Percentiles rank a stretch among this genome's conserved stretches.
Evolutionary conservation across 2,797 vertebrate genomes (phyloP).

Genomic region (Ataeniobius toweri): DNA sequence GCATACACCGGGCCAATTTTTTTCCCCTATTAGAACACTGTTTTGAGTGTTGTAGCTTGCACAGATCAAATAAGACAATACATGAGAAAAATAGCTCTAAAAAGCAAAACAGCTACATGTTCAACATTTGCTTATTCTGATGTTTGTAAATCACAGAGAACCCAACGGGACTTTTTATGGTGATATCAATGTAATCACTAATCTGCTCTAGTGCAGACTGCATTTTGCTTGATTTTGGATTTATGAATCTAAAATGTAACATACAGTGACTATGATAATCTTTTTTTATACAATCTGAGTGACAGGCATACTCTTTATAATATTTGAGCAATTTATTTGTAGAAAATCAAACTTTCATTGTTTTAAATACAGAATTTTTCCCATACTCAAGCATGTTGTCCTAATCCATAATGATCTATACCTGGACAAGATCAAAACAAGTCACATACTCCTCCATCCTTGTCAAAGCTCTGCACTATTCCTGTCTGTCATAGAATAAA

Average conservation of each 20-base stretch:
- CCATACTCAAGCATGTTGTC: not conserved
- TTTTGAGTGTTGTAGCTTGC: not conserved
- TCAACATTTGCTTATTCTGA: not conserved
- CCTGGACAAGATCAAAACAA: not conserved
- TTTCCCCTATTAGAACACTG: not conserved
- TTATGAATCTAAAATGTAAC: not conserved
- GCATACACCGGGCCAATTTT: not conserved
- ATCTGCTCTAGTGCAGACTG: not conserved
- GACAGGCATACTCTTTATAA: not conserved
- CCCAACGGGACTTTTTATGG: not conserved
- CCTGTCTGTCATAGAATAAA: not conserved
- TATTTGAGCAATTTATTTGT: not conserved
- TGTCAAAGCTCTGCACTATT: not conserved
- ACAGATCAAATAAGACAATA: not conserved
- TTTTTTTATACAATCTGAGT: not conserved
- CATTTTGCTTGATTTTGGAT: not conserved
- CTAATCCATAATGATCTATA: not conserved
- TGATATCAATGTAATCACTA: not conserved
- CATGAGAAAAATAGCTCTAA: not conserved
- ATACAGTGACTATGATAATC: not conserved
- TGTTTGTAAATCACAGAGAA: not conserved
- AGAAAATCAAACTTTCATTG: not conserved
- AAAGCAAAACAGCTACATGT: not conserved
- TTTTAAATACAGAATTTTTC: not conserved
- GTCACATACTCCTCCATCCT: not conserved